Base-by-base conservation (phyloP, 2,113 vertebrate species). In the Periophthalmodon schlosseri region DNA sequence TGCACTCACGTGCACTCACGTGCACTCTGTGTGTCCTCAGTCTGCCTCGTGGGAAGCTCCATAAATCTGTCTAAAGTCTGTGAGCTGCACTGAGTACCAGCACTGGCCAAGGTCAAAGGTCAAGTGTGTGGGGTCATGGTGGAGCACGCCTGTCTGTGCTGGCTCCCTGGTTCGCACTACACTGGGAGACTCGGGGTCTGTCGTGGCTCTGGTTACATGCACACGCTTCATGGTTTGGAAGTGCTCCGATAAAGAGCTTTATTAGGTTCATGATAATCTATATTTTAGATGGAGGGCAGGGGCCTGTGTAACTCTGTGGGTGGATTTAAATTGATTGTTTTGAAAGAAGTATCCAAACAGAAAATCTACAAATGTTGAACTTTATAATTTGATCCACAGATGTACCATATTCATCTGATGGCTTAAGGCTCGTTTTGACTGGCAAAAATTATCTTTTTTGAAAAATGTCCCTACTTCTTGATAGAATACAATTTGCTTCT, bases 61-160 rank as follows among this genome's bases (percentile, higher is more conserved):
- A 70, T 68, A 85, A 90, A 86, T 91, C 89, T 84, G 85, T 63
- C 78, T 75, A 88, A 82, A 63, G 80, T 87, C 85, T 89, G 81
- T 90, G 89, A 92, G 84, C 86, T 88, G 92, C 92, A 93, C 87
- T 92, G 90, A 93, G 86, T 91, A 79, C 86, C 79, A 79, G 75
- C 79, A 57, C 84, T 79, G 84, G 81, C 88, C 81, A 58, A 85
- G 67, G 73, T 79, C 78, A 77, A 78, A 80, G n/a, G 74, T 75
- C 54, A 67, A 85, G 52, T 84, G 69, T 76, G 63, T 60, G 68
- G 80, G 52, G 77, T 86, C 57, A 1, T 65, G 70, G 78, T 79
- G 67, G 76, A 77, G 81, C 82, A 72, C 73, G 83, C 84, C 82
- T 85, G 81, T 81, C 78, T 73, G 39, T 81, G 82, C 68, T 75